Evolutionary conservation across 2,113 vertebrate species (phyloP).

Genomic region (Bungarus multicinctus): DNA sequence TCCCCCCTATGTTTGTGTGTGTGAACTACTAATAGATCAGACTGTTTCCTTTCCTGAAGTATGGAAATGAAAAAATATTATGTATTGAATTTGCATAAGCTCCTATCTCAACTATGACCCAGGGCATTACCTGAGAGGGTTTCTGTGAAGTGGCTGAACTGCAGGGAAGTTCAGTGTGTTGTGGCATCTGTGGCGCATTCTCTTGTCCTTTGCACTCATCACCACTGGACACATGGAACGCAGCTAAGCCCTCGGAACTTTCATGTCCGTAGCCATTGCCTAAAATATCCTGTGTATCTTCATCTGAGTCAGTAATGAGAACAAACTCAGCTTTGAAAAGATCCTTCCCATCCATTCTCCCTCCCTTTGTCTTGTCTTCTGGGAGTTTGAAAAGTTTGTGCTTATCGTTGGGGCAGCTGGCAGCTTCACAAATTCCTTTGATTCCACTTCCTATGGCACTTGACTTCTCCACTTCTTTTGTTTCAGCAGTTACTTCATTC

Average conservation of each 20-base stretch:
- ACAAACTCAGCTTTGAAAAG: slow-evolving; percentile 86
- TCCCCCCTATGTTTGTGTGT: neutral
- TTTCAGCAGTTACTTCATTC: slow-evolving; percentile 27
- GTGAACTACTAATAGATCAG: neutral
- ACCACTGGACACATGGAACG: slow-evolving; percentile 34
- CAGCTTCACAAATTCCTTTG: slow-evolving; percentile 12
- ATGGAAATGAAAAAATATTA: slow-evolving; percentile 17
- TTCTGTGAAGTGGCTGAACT: slow-evolving; percentile 48
- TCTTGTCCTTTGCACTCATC: slow-evolving; percentile 19
- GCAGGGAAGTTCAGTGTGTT: slow-evolving; percentile 2
- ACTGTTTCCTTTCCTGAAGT: neutral
- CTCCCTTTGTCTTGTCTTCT: slow-evolving; percentile 18
- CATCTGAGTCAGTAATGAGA: slow-evolving; percentile 76
- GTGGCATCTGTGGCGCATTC: neutral
- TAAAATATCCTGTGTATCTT: slow-evolving; percentile 51
- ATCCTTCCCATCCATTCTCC: slow-evolving; percentile 74
- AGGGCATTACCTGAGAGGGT: neutral
- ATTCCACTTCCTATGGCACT: slow-evolving; percentile 33
- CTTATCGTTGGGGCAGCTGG: neutral
- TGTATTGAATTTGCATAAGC: neutral
- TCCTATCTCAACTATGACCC: neutral
- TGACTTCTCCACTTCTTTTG: slow-evolving; percentile 15
- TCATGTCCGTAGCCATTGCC: slow-evolving; percentile 1
- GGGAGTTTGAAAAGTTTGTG: slow-evolving; percentile 19
- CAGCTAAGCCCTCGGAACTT: slow-evolving; percentile 52